A percentile compares a stretch with the other conserved stretches of the same genome.
phyloP scores from a whole-genome alignment of 2,888 invertebrate species.

The Euclidia mi region DNA sequence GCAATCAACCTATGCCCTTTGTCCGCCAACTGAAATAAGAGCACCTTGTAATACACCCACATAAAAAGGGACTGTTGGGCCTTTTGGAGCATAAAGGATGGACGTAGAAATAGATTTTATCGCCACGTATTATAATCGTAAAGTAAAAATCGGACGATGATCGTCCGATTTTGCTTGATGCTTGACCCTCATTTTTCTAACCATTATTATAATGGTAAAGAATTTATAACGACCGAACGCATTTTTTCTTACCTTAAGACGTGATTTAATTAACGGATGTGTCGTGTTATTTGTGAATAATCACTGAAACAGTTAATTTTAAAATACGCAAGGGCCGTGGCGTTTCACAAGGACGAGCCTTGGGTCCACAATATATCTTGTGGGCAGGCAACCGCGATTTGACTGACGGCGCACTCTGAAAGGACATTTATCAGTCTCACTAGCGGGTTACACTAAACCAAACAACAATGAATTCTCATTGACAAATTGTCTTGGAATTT shows the following conservation, averaged over 20 bases:
- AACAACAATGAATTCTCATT: conserved; percentile 90
- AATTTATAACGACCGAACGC: neutral
- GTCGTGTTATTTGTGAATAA: conserved; percentile 62
- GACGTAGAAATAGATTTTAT: neutral
- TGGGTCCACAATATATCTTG: conserved; percentile 89
- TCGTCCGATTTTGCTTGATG: no score
- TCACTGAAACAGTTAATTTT: conserved; percentile 82
- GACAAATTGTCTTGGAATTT: conserved; percentile 87
- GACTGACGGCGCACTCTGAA: conserved; percentile 89
- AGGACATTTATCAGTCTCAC: conserved; percentile 90
- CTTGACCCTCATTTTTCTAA: no score
- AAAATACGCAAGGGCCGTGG: conserved; percentile 75
- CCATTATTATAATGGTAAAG: neutral
- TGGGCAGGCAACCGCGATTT: conserved; percentile 89
- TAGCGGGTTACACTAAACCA: conserved; percentile 88
- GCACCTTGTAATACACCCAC: conserved; percentile 22
- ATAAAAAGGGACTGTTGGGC: neutral
- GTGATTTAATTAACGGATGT: conserved; percentile 22
- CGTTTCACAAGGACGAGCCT: conserved; percentile 81
- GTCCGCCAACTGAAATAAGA: conserved; percentile 23
- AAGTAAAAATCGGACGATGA: no score
- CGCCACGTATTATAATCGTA: no score
- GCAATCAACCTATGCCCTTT: conserved; percentile 37
- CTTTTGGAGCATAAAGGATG: neutral
- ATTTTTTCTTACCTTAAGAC: conserved; percentile 23